These are phyloP conservation scores for Hydropotes inermis DNA, from an alignment of 2,113 vertebrate genomes.

Conservation along the genomic window DNA sequence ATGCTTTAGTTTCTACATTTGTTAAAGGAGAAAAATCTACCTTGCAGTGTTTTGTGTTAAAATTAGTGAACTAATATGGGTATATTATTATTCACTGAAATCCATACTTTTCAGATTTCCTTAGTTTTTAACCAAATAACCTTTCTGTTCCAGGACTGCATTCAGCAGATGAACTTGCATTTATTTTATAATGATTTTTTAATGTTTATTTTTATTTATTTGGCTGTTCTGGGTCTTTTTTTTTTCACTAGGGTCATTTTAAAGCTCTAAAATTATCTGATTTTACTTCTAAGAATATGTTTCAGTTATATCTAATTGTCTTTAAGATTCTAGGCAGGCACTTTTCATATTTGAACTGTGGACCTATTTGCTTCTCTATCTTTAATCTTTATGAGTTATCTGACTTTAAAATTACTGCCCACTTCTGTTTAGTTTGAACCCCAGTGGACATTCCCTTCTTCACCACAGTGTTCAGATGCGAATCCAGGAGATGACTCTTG, in stretches of 20 bases:
- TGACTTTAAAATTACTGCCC: conserved; percentile 64
- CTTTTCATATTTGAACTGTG: background rate
- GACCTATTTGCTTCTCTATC: background rate
- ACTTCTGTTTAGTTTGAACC: conserved; percentile 5
- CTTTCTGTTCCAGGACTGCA: background rate
- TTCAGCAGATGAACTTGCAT: background rate
- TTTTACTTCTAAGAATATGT: conserved; percentile 20
- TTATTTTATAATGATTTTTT: background rate
- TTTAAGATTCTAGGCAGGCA: background rate
- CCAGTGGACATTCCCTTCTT: background rate
- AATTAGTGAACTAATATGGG: background rate
- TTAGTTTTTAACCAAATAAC: background rate
- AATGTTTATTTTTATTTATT: background rate
- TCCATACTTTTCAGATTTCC: background rate
- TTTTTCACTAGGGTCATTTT: background rate
- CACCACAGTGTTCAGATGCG: background rate
- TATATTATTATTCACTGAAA: background rate
- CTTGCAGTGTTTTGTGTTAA: background rate
- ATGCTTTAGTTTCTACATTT: background rate
- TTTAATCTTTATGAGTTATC: conserved; percentile 8
- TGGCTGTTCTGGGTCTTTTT: background rate
- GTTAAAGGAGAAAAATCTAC: background rate
- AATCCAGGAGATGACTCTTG: background rate
- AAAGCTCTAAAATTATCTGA: background rate
- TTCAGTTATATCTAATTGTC: background rate